Evolutionary conservation across 2,113 vertebrate genomes (phyloP).

Genomic region (Dermatemys mawii): DNA sequence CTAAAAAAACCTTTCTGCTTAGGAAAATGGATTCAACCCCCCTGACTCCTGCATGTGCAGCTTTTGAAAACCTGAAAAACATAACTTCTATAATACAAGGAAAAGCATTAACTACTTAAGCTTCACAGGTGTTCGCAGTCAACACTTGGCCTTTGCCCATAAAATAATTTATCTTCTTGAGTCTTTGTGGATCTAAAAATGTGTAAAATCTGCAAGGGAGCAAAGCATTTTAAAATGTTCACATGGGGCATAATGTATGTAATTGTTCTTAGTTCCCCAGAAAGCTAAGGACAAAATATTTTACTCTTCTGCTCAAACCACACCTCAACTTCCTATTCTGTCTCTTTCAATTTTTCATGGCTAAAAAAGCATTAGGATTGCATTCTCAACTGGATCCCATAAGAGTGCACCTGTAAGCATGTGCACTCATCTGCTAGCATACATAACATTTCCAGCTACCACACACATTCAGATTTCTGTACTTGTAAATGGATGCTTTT

Average conservation of each 20-base stretch:
- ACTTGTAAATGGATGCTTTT: background rate
- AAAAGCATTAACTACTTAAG: constrained; percentile 1
- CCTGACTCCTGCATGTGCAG: background rate
- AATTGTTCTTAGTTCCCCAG: background rate
- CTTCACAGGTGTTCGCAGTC: constrained; percentile 17
- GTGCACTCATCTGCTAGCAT: background rate
- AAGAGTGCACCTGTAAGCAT: background rate
- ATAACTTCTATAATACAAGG: constrained; percentile 24
- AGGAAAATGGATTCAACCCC: constrained; percentile 56
- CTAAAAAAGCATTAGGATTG: background rate
- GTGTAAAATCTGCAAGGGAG: background rate
- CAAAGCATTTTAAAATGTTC: background rate
- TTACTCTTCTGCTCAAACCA: background rate
- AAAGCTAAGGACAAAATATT: background rate
- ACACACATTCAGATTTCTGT: background rate
- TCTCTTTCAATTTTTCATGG: background rate
- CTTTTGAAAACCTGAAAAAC: constrained; percentile 37
- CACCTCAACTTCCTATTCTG: background rate
- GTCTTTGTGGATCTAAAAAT: constrained; percentile 20
- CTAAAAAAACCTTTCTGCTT: constrained; percentile 39
- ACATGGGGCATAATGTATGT: background rate
- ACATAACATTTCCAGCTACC: background rate
- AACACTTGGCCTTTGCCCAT: background rate
- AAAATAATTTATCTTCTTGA: constrained; percentile 6
- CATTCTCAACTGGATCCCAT: background rate